Evolutionary conservation across 2,888 invertebrate genomes (phyloP).

Genomic region (Xestia ashworthii): DNA sequence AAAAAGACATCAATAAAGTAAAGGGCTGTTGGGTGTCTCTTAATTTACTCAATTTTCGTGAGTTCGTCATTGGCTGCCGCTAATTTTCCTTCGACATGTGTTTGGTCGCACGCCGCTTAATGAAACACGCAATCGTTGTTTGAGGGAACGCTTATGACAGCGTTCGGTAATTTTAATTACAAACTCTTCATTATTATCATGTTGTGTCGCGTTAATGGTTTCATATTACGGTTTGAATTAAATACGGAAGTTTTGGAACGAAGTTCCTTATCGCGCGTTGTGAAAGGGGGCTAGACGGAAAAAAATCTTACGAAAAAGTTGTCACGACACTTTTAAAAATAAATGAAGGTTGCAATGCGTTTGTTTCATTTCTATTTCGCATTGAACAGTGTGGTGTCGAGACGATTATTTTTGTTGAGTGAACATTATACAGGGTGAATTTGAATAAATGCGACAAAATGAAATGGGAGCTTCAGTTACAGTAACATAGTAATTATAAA

Average conservation of each 20-base stretch:
- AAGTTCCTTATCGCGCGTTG: too few relatives aligned
- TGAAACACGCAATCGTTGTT: constrained; percentile 55
- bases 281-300: too few relatives aligned
- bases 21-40: constrained; percentile 71
- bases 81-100: constrained; percentile 76
- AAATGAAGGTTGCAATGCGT: too few relatives aligned
- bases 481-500: too few relatives aligned
- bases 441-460: too few relatives aligned
- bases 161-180: constrained; percentile 58
- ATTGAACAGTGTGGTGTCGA: too few relatives aligned
- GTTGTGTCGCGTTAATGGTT: constrained; percentile 30
- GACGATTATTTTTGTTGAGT: too few relatives aligned
- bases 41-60: constrained; percentile 75
- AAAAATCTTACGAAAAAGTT: too few relatives aligned
- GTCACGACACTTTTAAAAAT: too few relatives aligned
- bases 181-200: constrained; percentile 46
- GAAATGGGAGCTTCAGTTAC: too few relatives aligned
- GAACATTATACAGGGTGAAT: too few relatives aligned
- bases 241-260: not conserved
- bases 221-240: constrained; percentile 22
- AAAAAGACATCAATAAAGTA: constrained; percentile 73
- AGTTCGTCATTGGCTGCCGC: constrained; percentile 71
- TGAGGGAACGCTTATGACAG: constrained; percentile 43
- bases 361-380: too few relatives aligned
- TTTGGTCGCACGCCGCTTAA: constrained; percentile 76